phyloP scores from a whole-genome alignment of 1,140 invertebrate species.

The Amyelois transitella region DNA sequence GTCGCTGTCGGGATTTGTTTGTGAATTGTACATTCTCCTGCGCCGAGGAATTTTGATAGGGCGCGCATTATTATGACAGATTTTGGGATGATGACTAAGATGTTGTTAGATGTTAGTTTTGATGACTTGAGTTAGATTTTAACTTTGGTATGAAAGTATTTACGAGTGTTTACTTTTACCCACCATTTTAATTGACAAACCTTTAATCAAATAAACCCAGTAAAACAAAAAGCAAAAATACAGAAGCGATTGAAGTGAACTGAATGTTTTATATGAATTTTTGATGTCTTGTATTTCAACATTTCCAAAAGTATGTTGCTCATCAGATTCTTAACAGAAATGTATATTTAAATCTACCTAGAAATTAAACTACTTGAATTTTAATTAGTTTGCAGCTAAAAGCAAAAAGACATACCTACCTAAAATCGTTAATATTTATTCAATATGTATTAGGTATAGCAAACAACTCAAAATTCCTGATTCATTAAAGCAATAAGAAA shows the following conservation, averaged over 20 bases:
- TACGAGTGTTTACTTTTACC: too few species aligned
- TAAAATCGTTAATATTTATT: neutral
- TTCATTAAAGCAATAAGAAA: conserved; percentile 55
- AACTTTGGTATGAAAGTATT: too few species aligned
- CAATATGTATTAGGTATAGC: neutral
- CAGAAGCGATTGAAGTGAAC: too few species aligned
- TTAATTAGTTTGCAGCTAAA: neutral
- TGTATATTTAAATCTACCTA: neutral
- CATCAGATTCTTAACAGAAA: neutral
- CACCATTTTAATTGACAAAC: too few species aligned
- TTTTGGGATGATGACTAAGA: conserved; percentile 16
- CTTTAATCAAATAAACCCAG: too few species aligned
- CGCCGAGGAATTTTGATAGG: conserved; percentile 31
- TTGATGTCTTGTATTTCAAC: too few species aligned
- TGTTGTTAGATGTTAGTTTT: neutral
- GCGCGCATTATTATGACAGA: conserved; percentile 19
- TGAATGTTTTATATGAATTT: too few species aligned
- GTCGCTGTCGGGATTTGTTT: conserved; percentile 41
- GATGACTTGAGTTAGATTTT: neutral
- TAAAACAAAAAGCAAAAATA: too few species aligned
- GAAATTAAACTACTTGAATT: neutral
- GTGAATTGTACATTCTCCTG: conserved; percentile 32
- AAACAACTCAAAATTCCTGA: conserved; percentile 32
- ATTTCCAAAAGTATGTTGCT: too few species aligned
- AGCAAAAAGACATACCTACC: neutral